Conservation (phyloP, 37 sponge, comb jelly and placozoan species). For the Bolinopsis microptera region DNA sequence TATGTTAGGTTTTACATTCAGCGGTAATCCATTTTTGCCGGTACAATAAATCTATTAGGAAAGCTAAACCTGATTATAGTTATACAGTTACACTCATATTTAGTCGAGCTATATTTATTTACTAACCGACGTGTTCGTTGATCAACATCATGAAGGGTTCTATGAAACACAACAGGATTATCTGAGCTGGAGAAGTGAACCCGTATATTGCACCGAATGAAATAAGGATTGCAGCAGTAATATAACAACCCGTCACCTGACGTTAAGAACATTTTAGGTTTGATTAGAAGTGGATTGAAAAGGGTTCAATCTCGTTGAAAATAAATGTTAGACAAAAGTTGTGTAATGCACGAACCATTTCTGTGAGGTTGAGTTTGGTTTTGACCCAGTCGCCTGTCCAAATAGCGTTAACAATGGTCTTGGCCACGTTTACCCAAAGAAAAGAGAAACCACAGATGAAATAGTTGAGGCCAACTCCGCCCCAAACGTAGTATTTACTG, state of each 20-base stretch:
- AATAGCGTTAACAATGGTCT: not conserved
- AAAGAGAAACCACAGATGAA: constrained; percentile 50
- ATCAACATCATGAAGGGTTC: constrained; percentile 22
- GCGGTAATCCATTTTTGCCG: too few species aligned
- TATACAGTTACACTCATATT: too few species aligned
- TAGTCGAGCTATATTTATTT: too few species aligned
- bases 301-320: too few species aligned
- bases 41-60: too few species aligned
- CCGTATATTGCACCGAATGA: constrained; percentile 58
- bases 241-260: not conserved
- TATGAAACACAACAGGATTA: not conserved
- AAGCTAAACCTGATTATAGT: too few species aligned
- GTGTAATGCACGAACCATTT: not conserved
- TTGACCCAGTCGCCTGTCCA: not conserved
- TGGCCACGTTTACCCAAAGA: constrained; percentile 36
- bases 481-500: constrained; percentile 31
- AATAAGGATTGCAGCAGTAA: constrained; percentile 20
- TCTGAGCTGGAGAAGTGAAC: constrained; percentile 24
- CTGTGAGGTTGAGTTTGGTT: not conserved
- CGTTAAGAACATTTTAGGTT: not conserved
- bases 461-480: constrained; percentile 54
- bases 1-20: too few species aligned
- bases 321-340: not conserved
- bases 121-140: constrained; percentile 51
- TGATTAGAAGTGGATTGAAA: too few species aligned